Evolutionary conservation across 2,113 vertebrate genomes (phyloP), one percentile per base, ranked within the genome.

Genomic region (Eidolon helvum): DNA sequence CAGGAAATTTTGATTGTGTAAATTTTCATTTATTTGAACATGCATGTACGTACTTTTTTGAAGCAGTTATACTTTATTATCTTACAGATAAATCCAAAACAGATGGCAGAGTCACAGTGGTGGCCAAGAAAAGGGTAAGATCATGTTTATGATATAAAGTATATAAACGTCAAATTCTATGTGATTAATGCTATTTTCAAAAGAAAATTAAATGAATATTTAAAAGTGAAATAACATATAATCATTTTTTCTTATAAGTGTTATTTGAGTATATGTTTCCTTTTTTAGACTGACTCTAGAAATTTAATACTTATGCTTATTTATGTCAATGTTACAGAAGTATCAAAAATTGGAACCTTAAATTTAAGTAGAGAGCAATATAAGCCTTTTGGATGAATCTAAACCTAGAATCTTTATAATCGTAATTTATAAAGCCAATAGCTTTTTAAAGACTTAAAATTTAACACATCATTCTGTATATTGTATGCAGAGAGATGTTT

Each of bases 111-210:
- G 48, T 87, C 28, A 10, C 69, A 80, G 30, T 92, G 86, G 33
- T 90, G 65, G 21, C 90, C 55, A 97, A 91, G 33, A 97, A 94
- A 97, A 96, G 24, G 96, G 96, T 97, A 97, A 98, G 77, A 74
- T 68, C 1, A 75, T 68, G 15, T 90, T 72, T 89, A 59, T 79
- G 74, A 57, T 89, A 80, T 33, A 96, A 92, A 88, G 88, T 93
- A 69, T 59, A 61, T 10, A 97, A 94, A 83, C 43, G 84, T 57
- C 4, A 82, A 88, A 90, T 91, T 96, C 19, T n/a, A 40, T 91
- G 45, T 87, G 14, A 79, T 84, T 93, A 87, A 85, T 30, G n/a
- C 18, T 87, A 21, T 68, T 90, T 92, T 94, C 35, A 19, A 75
- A 92, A 78, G 40, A 87, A 93, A 90, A 75, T 80, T 45, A 75